These are phyloP conservation scores for Lepilemur septentrionalis DNA, from an alignment of 2,797 vertebrate species.

Conservation along the genomic window DNA sequence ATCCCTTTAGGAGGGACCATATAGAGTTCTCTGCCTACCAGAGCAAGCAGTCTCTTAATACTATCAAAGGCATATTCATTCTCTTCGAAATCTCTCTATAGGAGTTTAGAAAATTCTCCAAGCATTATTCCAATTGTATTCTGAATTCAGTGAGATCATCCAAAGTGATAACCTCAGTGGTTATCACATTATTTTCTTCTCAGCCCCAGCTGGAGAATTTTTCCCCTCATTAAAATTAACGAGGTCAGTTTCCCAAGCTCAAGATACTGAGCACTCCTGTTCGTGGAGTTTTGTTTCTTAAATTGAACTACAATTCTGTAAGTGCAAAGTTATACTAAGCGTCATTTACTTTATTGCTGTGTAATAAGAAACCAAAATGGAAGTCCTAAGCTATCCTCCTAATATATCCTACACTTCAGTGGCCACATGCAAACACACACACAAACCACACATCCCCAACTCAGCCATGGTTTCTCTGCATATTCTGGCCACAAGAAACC, in stretches of 20 bases:
- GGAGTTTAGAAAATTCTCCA: neutral
- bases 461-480: neutral
- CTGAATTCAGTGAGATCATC: constrained; percentile 40
- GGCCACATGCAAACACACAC: neutral
- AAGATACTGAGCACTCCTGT: constrained; percentile 59
- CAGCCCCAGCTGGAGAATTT: constrained; percentile 61
- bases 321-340: constrained; percentile 79
- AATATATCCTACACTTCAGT: neutral
- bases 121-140: neutral
- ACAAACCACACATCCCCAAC: neutral
- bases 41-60: neutral
- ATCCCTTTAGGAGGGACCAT: neutral
- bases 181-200: constrained; percentile 45
- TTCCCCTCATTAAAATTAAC: constrained; percentile 83
- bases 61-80: neutral
- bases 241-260: constrained; percentile 75
- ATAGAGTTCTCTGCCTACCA: neutral
- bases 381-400: constrained; percentile 63
- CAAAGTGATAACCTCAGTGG: constrained; percentile 41
- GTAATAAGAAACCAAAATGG: constrained; percentile 68
- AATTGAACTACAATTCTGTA: constrained; percentile 73
- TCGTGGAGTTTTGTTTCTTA: constrained; percentile 74
- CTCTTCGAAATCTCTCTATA: neutral
- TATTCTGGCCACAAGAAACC: neutral
- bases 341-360: constrained; percentile 80